phyloP scores from a whole-genome alignment of 2,888 invertebrate genomes.

The Alentia gelatinosa region DNA sequence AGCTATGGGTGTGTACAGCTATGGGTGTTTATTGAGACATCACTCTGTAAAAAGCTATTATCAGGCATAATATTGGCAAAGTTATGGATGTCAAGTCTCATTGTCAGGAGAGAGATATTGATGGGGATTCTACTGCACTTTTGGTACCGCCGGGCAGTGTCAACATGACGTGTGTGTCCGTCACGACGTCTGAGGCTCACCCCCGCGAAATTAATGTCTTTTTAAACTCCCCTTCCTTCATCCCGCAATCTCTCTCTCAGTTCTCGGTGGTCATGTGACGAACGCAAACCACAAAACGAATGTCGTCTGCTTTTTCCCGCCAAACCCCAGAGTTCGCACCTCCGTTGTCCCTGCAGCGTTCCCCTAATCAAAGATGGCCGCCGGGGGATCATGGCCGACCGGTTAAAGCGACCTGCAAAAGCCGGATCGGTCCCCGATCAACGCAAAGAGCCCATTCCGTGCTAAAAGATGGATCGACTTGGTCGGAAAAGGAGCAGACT shows the following conservation, averaged over 20 bases:
- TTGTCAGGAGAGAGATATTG: too few species aligned
- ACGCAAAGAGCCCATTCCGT: neutral
- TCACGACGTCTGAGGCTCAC: too few species aligned
- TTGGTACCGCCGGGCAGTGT: too few species aligned
- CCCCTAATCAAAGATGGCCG: slow-evolving; percentile 28
- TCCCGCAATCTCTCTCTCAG: too few species aligned
- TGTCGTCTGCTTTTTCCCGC: neutral
- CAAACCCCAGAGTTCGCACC: neutral
- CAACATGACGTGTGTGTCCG: too few species aligned
- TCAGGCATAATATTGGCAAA: too few species aligned
- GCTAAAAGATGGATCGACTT: slow-evolving; percentile 45
- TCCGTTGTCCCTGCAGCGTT: neutral
- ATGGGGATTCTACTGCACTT: neutral
- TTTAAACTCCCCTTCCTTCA: too few species aligned
- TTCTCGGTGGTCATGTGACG: too few species aligned
- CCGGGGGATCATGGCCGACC: slow-evolving; percentile 1
- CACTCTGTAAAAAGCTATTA: too few species aligned
- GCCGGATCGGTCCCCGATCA: neutral
- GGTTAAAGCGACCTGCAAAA: neutral
- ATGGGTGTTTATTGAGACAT: too few species aligned
- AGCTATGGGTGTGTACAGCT: too few species aligned
- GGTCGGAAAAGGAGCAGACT: neutral
- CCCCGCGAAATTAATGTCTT: neutral
- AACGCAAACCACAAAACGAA: neutral
- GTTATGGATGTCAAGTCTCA: too few species aligned